Percentiles rank a stretch among this genome's conserved stretches.
Evolutionary conservation across 2,888 invertebrate genomes (phyloP).

Genomic region (Agrotis segetum): DNA sequence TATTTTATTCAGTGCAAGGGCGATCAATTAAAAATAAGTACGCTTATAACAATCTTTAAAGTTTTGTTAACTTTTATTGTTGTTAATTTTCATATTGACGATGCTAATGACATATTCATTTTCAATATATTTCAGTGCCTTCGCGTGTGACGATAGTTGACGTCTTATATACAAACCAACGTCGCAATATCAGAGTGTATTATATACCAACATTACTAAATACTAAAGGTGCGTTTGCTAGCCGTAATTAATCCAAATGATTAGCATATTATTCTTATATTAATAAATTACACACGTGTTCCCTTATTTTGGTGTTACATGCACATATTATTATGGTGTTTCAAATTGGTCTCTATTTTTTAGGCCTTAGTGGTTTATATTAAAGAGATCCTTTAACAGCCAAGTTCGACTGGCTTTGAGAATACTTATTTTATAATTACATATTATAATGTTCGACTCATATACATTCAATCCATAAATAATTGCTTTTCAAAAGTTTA

Average conservation of each 20-base stretch:
- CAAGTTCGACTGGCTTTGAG: conserved; percentile 26
- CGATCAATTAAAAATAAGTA: background rate
- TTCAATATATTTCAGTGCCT: background rate
- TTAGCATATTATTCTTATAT: conserved; percentile 26
- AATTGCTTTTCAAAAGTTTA: conserved; percentile 5
- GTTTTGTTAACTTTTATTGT: background rate
- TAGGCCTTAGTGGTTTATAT: conserved; percentile 52
- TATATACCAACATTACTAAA: background rate
- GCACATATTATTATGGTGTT: conserved; percentile 27
- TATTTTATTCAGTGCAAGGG: background rate
- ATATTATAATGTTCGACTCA: conserved; percentile 3
- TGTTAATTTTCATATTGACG: too few relatives aligned
- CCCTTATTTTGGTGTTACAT: conserved; percentile 12
- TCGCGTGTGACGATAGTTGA: background rate
- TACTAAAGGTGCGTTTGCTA: background rate
- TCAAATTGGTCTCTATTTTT: conserved; percentile 45
- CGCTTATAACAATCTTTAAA: background rate
- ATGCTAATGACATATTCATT: too few relatives aligned
- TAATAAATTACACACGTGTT: conserved; percentile 26
- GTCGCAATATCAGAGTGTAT: background rate
- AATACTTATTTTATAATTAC: conserved; percentile 21
- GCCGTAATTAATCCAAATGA: conserved; percentile 15
- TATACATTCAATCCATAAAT: background rate
- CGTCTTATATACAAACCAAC: background rate
- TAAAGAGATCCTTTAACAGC: conserved; percentile 39